Percentiles rank a stretch among this genome's conserved stretches.
Evolutionary conservation across 2,113 vertebrate species (phyloP).

Genomic region (Eretmochelys imbricata): DNA sequence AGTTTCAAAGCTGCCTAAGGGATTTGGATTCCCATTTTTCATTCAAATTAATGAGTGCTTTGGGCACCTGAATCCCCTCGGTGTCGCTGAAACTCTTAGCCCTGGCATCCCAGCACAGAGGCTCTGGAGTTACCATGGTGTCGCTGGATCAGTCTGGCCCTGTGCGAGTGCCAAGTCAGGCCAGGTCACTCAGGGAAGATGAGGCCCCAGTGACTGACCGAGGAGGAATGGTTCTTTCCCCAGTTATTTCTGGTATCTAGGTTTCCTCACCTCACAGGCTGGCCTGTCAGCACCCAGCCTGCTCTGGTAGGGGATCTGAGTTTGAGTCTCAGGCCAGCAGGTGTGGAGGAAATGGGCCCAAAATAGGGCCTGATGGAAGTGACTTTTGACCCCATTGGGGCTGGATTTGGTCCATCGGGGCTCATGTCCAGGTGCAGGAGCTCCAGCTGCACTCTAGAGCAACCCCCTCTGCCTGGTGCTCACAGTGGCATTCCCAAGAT

Average conservation of each 20-base stretch:
- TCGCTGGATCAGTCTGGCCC: background rate
- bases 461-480: no score
- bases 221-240: background rate
- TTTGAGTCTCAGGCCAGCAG: background rate
- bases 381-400: background rate
- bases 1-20: background rate
- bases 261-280: background rate
- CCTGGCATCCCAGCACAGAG: background rate
- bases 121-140: background rate
- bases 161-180: background rate
- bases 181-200: background rate
- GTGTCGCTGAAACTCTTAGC: background rate
- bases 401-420: background rate
- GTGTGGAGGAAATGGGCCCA: no score
- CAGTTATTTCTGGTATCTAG: background rate
- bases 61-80: background rate
- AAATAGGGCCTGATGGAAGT: background rate
- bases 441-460: background rate
- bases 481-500: no score
- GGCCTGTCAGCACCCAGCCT: no score
- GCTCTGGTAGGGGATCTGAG: background rate
- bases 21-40: background rate
- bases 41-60: background rate
- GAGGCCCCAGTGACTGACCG: background rate
- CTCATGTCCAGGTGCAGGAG: background rate